Base-by-base conservation (phyloP, 2,888 invertebrate species). In the Tetanocera ferruginea region DNA sequence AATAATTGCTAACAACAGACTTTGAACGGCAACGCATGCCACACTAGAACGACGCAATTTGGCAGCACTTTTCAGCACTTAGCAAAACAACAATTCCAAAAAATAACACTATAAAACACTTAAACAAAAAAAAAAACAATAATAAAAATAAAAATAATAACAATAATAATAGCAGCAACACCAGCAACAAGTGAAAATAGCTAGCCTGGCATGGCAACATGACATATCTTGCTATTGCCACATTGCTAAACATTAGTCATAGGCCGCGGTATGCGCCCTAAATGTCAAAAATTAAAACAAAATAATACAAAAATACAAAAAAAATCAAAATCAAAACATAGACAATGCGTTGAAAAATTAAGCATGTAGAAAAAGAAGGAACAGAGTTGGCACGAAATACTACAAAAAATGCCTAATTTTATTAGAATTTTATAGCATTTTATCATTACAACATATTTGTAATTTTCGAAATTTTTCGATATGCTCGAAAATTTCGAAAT, bases 61-160 rank as follows among this genome's bases (percentile, higher is more conserved):
- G 66, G 66, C 66, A 43, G 43, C 67, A 67, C 37, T 67, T 64
- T 19, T 67, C 67, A 23, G 14, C 69, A 49, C 69, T 14, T 34
- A 23, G 4, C 9, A 19, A 28, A 23, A 8, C 5, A 37, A 49
- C 43, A 43, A 17, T 3, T n/a, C 8, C 37, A 69, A 43, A 14
- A 14, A 43, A 43, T 25, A 67, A 19, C 23, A 23, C 19, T 43
- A 19, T 5, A 19, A 49, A 23, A 23, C 55, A 55, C n/a, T 55
- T n/a, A 55, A 9, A 55, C 6, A 55, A 23, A 55, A 23, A 51
- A 2, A 51, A n/a, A 51, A n/a, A 51, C 17, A 51, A n/a, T 4
- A n/a, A 3, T 3, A 51, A n/a, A n/a, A 51, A 51, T 6, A 51
- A 17, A 51, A 17, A 51, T 17, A 51, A 17, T 51, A 14, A 51